phyloP scores from a whole-genome alignment of 2,888 invertebrate species.

The Drosophila multiciliata region DNA sequence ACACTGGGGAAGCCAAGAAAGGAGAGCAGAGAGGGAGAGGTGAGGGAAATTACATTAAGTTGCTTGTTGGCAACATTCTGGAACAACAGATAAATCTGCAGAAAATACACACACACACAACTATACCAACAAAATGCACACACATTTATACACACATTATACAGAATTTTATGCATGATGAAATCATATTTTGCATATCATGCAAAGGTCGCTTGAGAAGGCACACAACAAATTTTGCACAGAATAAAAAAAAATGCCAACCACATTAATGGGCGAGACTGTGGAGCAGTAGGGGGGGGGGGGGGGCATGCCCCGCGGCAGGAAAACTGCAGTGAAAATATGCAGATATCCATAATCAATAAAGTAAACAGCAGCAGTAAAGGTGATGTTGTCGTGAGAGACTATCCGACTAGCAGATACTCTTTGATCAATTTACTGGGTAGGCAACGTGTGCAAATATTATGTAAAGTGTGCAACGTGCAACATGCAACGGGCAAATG shows the following conservation, averaged over 20 bases:
- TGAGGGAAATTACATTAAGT: not conserved
- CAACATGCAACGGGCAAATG: not conserved
- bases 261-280: slow-evolving; percentile 29
- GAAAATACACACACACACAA: slow-evolving; percentile 20
- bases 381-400: not conserved
- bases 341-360: slow-evolving; percentile 63
- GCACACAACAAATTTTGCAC: not conserved
- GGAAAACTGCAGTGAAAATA: slow-evolving; percentile 37
- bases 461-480: not conserved
- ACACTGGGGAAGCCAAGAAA: not conserved
- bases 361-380: slow-evolving; percentile 42
- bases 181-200: slow-evolving; percentile 47
- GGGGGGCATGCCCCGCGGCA: not conserved
- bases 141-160: not conserved
- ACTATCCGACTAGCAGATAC: not conserved
- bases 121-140: slow-evolving; percentile 35
- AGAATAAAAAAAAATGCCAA: slow-evolving; percentile 9
- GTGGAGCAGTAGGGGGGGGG: not conserved
- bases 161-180: slow-evolving; percentile 37
- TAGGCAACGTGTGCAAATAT: not conserved
- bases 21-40: no score
- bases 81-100: slow-evolving; percentile 33
- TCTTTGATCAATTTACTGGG: not conserved
- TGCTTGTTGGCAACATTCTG: slow-evolving; percentile 17
- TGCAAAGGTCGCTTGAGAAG: not conserved